Evolutionary conservation across 2,888 invertebrate genomes (phyloP).

Genomic region (Fragum sueziense): DNA sequence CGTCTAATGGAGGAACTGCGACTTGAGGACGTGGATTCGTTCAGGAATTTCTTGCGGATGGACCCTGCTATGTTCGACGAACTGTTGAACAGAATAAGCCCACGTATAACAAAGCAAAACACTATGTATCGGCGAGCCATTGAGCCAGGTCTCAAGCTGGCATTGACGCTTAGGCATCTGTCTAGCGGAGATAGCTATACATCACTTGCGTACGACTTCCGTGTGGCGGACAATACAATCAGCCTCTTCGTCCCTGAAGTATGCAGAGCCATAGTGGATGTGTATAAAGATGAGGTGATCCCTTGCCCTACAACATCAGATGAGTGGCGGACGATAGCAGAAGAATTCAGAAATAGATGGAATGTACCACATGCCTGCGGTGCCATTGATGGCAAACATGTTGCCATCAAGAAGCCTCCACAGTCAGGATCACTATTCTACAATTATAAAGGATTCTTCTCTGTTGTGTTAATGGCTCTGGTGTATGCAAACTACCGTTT

Average conservation of each 20-base stretch:
- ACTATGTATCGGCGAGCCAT: slow-evolving; percentile 8
- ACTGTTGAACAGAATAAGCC: slow-evolving; percentile 25
- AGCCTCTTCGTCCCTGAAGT: slow-evolving; percentile 2
- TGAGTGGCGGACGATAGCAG: slow-evolving; percentile 53
- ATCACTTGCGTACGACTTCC: slow-evolving; percentile 7
- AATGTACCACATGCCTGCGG: slow-evolving; percentile 59
- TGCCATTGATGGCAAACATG: slow-evolving; percentile 65
- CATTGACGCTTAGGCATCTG: slow-evolving; percentile 22
- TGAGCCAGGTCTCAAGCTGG: slow-evolving; percentile 24
- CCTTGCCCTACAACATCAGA: slow-evolving; percentile 33
- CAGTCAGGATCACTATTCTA: slow-evolving; percentile 49
- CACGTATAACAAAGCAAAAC: slow-evolving; percentile 29
- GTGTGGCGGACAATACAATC: slow-evolving; percentile 14
- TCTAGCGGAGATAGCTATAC: slow-evolving; percentile 21
- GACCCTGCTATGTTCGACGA: slow-evolving; percentile 47
- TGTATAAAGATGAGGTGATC: slow-evolving; percentile 41
- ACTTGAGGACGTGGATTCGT: slow-evolving; percentile 22
- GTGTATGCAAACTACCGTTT: slow-evolving; percentile 65
- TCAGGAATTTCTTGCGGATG: slow-evolving; percentile 39
- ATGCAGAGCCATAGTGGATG: slow-evolving; percentile 13
- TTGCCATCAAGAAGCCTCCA: slow-evolving; percentile 44
- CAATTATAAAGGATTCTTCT: slow-evolving; percentile 62
- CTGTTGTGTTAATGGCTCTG: slow-evolving; percentile 56
- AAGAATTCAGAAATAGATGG: slow-evolving; percentile 47
- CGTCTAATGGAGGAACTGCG: slow-evolving; percentile 15